Percentiles rank a stretch among this genome's conserved stretches.
These are phyloP conservation scores for Cyprinodon tularosa DNA, from an alignment of 2,113 vertebrate genomes.

Conservation along the genomic window DNA sequence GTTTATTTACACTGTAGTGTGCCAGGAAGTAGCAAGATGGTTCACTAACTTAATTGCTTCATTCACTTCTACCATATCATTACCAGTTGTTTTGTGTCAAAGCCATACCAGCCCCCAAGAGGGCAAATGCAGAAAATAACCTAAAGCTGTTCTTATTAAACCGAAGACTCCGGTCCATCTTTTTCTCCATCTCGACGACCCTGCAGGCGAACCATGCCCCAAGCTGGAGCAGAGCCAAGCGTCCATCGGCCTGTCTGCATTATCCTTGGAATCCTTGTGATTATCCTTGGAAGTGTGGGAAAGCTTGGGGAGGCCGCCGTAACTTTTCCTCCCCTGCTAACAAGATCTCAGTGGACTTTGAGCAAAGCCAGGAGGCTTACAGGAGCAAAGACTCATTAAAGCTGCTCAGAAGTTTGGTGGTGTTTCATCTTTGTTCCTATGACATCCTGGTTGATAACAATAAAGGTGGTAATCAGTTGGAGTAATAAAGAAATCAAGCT, in stretches of 20 bases:
- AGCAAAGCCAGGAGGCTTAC: slow-evolving; percentile 78
- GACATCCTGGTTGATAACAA: slow-evolving; percentile 79
- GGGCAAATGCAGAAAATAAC: slow-evolving; percentile 21
- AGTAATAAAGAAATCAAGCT: neutral
- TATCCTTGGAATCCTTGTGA: neutral
- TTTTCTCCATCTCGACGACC: slow-evolving; percentile 24
- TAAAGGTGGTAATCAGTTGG: slow-evolving; percentile 71
- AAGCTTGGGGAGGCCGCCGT: neutral
- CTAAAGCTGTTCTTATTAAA: slow-evolving; percentile 13
- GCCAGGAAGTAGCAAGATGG: neutral
- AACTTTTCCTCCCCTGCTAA: slow-evolving; percentile 15
- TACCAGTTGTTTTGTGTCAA: slow-evolving; percentile 55
- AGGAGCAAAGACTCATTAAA: slow-evolving; percentile 83
- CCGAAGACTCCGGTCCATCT: slow-evolving; percentile 11
- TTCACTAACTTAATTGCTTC: neutral
- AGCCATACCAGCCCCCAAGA: slow-evolving; percentile 13
- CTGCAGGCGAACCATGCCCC: slow-evolving; percentile 3
- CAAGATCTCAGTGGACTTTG: slow-evolving; percentile 73
- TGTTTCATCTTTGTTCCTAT: slow-evolving; percentile 81
- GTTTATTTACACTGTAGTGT: neutral
- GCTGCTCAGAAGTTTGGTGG: slow-evolving; percentile 80
- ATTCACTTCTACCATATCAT: neutral
- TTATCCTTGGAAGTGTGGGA: slow-evolving; percentile 20
- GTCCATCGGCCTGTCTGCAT: neutral
- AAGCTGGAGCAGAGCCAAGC: slow-evolving; percentile 6